A percentile compares a stretch with the other conserved stretches of the same genome.
Conservation (phyloP, 2,113 vertebrate genomes). For the Malaclemys terrapin region DNA sequence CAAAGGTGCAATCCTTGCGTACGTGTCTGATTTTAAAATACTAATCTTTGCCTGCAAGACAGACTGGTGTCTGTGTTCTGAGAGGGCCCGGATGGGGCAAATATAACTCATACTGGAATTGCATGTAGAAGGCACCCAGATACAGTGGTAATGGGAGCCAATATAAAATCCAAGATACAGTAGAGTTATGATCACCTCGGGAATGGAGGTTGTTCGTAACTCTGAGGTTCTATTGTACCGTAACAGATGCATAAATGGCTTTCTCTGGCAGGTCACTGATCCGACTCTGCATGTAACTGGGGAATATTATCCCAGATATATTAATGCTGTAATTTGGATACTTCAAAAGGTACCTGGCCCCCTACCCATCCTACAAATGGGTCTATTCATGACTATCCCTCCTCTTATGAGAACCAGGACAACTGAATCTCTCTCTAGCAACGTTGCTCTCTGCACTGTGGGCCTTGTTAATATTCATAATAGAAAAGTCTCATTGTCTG, state of each 20-base stretch:
- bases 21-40: too few relatives aligned
- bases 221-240: too few relatives aligned
- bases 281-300: not conserved
- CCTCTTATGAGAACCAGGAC: not conserved
- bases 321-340: not conserved
- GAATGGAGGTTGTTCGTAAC: too few relatives aligned
- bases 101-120: not conserved
- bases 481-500: not conserved
- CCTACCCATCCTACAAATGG: not conserved
- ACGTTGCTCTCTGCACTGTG: not conserved
- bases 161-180: not conserved
- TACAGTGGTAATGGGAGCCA: not conserved
- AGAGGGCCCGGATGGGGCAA: not conserved
- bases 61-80: too few relatives aligned
- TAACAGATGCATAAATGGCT: not conserved
- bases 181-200: not conserved
- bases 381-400: not conserved
- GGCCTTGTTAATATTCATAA: not conserved
- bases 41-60: too few relatives aligned
- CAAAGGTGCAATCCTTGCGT: too few relatives aligned
- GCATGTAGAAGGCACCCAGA: not conserved
- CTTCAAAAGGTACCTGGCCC: not conserved
- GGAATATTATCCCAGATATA: not conserved
- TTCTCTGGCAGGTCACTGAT: not conserved
- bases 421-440: not conserved